Base-by-base conservation (phyloP, 2,113 vertebrate species). In the Xenotilapia caudafasciata region DNA sequence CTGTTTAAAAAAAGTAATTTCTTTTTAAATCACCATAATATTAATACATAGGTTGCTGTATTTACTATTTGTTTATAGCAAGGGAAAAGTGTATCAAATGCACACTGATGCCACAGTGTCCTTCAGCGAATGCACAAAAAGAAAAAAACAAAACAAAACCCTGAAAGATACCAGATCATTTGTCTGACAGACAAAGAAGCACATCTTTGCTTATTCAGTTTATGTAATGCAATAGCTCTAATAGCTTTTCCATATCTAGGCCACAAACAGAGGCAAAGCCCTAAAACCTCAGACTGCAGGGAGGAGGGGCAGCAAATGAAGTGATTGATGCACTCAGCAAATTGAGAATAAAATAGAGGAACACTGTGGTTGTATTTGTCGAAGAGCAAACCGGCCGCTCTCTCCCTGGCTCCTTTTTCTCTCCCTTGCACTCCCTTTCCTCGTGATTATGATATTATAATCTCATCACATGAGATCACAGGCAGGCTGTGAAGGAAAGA, bases 301-400 rank as follows among this genome's bases (percentile, higher is more conserved):
- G n/a, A 35, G 45, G 23, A 55, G 65, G 40, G 35, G 84, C 21
- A 68, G 26, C 65, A 19, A 87, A 93, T 79, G 40, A 85, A 86
- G 83, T 79, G 92, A 94, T 83, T 65, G 79, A 90, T 92, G 89
- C 92, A 86, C 89, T 94, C 73, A 91, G 87, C 42, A 79, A 33
- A 93, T 92, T 90, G 88, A 83, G 86, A 90, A 83, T 88, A 82
- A 33, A 17, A 54, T 13, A 17, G 60, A 54, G 68, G 89, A 88
- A 87, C 70, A 88, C 4, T 7, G 58, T 8, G 10, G 35, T 9
- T 65, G 47, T 2, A 19, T 68, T 23, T 26, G 15, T 13, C 21
- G 6, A 17, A 42, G 83, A 62, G 70, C 14, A 75, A 23, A 28
- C 40, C 21, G n/a, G 54, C 14, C 42, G 2, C 53, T 35, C 19